phyloP scores from a whole-genome alignment of 2,113 vertebrate species.

The Notiomystis cincta region DNA sequence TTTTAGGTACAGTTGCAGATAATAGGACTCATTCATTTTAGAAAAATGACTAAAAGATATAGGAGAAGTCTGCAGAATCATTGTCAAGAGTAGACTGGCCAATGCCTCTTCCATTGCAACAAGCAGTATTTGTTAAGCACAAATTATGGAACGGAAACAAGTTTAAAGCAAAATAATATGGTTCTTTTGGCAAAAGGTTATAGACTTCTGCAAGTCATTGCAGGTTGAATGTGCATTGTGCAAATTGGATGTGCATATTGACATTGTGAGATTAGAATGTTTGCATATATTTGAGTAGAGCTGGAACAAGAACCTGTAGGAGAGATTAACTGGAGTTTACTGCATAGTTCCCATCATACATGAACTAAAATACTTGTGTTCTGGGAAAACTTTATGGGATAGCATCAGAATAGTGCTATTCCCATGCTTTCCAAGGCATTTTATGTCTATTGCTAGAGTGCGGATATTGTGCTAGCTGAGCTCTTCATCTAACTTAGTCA shows the following conservation, averaged over 20 bases:
- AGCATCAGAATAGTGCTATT: background rate
- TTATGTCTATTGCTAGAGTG: background rate
- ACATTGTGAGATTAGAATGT: background rate
- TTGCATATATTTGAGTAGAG: background rate
- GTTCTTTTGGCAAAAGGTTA: background rate
- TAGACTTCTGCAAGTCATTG: background rate
- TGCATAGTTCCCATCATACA: background rate
- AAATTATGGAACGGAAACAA: background rate
- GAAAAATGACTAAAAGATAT: background rate
- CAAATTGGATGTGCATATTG: background rate
- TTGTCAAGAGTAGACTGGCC: background rate
- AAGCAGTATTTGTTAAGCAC: background rate
- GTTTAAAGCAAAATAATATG: background rate
- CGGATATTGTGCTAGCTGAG: accelerated
- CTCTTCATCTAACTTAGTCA: background rate
- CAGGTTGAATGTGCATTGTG: background rate
- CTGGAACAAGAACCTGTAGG: background rate
- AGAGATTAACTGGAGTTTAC: background rate
- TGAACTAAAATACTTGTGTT: background rate
- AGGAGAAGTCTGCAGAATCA: background rate
- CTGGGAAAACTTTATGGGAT: background rate
- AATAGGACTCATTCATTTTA: background rate
- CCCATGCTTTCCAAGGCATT: background rate
- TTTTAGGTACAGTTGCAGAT: background rate
- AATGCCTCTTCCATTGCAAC: background rate